These are phyloP conservation scores for Drosophila nr. perissopoda DNA, from an alignment of 2,888 invertebrate species.

Conservation along the genomic window DNA sequence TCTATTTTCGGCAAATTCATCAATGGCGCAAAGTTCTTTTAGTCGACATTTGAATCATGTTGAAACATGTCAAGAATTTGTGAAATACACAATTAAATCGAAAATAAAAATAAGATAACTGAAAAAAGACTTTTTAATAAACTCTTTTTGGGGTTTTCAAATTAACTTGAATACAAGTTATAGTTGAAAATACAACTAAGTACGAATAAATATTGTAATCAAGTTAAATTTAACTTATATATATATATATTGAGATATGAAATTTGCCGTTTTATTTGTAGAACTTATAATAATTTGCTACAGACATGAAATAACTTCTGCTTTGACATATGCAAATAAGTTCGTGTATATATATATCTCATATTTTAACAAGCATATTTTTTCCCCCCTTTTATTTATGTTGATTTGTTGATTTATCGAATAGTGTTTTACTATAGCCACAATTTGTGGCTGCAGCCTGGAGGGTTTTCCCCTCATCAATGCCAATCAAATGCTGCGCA, in stretches of 20 bases:
- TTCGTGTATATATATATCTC: background rate
- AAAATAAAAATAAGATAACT: background rate
- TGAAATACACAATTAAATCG: background rate
- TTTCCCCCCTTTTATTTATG: background rate
- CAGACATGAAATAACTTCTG: background rate
- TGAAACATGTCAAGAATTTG: background rate
- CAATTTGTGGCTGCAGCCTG: background rate
- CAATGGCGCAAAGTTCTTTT: background rate
- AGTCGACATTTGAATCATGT: background rate
- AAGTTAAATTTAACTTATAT: background rate
- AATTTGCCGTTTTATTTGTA: background rate
- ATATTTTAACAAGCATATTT: background rate
- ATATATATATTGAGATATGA: background rate
- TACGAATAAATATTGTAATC: background rate
- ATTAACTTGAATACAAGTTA: too few species aligned
- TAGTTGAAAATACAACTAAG: too few species aligned
- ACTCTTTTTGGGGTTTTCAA: too few species aligned
- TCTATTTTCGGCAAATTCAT: background rate
- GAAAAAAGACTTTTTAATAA: background rate
- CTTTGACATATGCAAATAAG: background rate
- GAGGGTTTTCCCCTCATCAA: slow-evolving; percentile 16
- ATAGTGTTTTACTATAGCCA: background rate
- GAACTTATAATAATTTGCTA: background rate
- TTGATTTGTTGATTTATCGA: background rate
- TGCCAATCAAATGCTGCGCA: slow-evolving; percentile 25